Base-by-base conservation (phyloP, 1,140 invertebrate species). In the Melitaea cinxia region DNA sequence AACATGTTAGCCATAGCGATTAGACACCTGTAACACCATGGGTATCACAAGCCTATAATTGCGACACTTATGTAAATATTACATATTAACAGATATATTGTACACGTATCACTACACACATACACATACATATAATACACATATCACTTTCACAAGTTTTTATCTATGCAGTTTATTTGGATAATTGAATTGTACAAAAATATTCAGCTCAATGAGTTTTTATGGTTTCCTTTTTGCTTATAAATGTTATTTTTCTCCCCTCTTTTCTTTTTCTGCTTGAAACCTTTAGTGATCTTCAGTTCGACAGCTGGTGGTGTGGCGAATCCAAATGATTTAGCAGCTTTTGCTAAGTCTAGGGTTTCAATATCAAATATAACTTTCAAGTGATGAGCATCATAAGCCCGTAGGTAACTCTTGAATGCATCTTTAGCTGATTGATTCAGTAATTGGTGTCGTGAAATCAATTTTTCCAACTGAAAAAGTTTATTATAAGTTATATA, bases 291-390 rank as follows among this genome's bases (percentile, higher is more conserved):
- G 82, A 93, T 73, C 93, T 93, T 91, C 19, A 99, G 92, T 91
- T 99, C 97, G 35, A 99, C 95, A 49, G 95, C 95, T 12, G 99
- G 99, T 49, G 99, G 97, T 37, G 96, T 95, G 17, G 92, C 93
- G 79, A 99, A 99, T 28, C 99, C 99, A 92, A 99, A 99, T 1
- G 98, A 98, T 84, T 96, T 94, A 0, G 96, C 95, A 0, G 99
- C 96, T 87, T 96, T 95, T 4, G 94, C 92, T 47, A 99, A 91
- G 90, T 99, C 98, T 50, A 99, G 91, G 0, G 95, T 98, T 68
- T 97, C 95, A 28, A 99, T 94, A 87, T 99, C 95, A 89, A 98
- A 99, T 69, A 99, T 98, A 14, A 95, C 94, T 84, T 99, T 99
- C 67, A 99, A 92, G 79, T 97, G 95, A 90, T 99, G 98, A 1